phyloP scores from a whole-genome alignment of 2,888 invertebrate species.

The Neoscelio sp. region DNA sequence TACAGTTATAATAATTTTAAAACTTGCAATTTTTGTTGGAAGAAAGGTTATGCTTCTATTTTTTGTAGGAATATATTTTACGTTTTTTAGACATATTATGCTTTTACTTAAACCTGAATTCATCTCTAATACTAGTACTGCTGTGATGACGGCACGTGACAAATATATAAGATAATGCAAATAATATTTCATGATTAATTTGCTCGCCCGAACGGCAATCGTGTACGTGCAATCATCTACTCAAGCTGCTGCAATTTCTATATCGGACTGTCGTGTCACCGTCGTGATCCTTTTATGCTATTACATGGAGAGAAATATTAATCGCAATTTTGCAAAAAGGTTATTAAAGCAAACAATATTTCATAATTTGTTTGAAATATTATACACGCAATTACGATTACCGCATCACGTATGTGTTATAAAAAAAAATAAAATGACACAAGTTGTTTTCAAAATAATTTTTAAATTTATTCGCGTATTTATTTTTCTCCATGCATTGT shows the following conservation, averaged over 20 bases:
- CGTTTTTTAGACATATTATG: constrained; percentile 23
- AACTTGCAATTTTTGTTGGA: too few species aligned
- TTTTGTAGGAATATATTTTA: too few species aligned
- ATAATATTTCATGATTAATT: constrained; percentile 43
- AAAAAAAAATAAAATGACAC: too few species aligned
- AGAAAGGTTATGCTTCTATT: too few species aligned
- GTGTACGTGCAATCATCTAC: constrained; percentile 60
- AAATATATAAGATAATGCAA: constrained; percentile 45
- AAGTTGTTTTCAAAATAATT: too few species aligned
- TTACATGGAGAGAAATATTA: constrained; percentile 23
- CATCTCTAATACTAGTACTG: constrained; percentile 44
- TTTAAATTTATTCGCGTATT: too few species aligned
- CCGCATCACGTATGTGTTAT: too few species aligned
- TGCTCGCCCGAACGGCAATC: constrained; percentile 17
- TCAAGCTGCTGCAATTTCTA: constrained; percentile 51
- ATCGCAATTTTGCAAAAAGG: neutral
- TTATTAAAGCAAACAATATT: neutral
- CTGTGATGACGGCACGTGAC: constrained; percentile 62
- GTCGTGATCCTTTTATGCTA: constrained; percentile 7
- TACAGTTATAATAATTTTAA: too few species aligned
- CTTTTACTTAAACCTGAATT: constrained; percentile 43
- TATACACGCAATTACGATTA: too few species aligned
- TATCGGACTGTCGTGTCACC: constrained; percentile 16
- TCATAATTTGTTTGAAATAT: too few species aligned
- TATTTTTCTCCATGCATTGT: constrained; percentile 17